phyloP scores from a whole-genome alignment of 2,797 vertebrate genomes.

The Bucorvus abyssinicus region DNA sequence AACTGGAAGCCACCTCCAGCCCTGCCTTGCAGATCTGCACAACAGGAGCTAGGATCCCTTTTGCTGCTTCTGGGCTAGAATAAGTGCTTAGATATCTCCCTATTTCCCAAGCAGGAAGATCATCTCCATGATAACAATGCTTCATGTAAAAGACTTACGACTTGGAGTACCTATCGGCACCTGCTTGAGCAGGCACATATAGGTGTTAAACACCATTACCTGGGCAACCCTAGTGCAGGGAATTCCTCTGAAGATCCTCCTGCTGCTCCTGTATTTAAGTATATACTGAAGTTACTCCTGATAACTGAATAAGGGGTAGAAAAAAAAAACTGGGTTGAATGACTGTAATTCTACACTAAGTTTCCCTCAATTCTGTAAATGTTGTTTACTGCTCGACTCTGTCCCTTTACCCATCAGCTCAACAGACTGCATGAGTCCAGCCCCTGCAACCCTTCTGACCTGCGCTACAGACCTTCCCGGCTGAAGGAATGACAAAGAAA shows the following conservation, averaged over 20 bases:
- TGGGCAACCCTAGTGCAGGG: neutral
- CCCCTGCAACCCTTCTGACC: neutral
- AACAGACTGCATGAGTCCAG: neutral
- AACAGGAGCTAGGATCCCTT: neutral
- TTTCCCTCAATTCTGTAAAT: neutral
- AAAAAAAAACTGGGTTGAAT: neutral
- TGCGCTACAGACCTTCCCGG: neutral
- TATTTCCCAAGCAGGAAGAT: neutral
- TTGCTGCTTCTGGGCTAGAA: neutral
- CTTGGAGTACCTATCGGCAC: neutral
- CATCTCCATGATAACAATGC: neutral
- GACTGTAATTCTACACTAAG: neutral
- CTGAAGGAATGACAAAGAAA: neutral
- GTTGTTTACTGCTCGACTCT: neutral
- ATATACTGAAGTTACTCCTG: neutral
- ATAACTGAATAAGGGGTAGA: neutral
- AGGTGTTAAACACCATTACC: neutral
- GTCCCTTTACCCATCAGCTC: neutral
- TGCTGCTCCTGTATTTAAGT: neutral
- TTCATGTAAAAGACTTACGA: neutral
- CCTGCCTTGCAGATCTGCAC: neutral
- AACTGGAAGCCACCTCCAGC: neutral
- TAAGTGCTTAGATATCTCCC: neutral
- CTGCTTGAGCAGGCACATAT: fast-evolving
- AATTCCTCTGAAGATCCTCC: neutral